A percentile compares a stretch with the other conserved stretches of the same genome.
Conservation (phyloP, 2,113 vertebrate species). For the Myiagra hebetior region DNA sequence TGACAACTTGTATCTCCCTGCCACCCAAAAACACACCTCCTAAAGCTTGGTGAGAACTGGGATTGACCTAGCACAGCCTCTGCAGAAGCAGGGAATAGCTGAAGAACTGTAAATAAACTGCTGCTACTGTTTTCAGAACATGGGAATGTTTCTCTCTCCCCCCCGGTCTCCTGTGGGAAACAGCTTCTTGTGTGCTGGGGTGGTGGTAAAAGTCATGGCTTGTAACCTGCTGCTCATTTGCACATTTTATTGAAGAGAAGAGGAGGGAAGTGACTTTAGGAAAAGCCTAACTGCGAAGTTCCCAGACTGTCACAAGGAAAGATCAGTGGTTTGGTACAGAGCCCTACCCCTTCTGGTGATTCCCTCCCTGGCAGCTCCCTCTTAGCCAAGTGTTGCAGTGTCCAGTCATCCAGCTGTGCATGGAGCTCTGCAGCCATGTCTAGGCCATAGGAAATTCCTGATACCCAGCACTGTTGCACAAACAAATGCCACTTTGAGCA, state of each 20-base stretch:
- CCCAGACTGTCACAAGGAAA: neutral
- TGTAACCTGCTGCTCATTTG: neutral
- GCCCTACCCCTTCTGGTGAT: neutral
- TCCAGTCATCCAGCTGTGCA: neutral
- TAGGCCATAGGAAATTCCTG: neutral
- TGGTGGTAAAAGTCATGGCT: neutral
- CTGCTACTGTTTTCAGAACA: neutral
- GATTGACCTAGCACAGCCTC: neutral
- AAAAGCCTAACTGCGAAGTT: neutral
- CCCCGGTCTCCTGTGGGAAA: neutral
- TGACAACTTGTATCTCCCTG: neutral
- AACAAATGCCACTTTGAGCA: neutral
- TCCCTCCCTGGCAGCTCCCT: neutral
- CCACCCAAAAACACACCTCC: neutral
- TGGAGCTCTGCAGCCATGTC: neutral
- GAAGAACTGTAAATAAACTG: slow-evolving; percentile 29
- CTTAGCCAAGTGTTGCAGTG: neutral
- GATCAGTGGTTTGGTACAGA: neutral
- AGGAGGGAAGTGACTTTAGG: neutral
- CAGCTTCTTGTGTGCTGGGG: neutral
- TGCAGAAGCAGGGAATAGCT: neutral
- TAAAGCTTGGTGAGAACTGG: neutral
- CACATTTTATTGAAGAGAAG: neutral
- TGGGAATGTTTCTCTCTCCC: neutral
- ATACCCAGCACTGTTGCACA: neutral